Evolutionary conservation across 2,888 invertebrate species (phyloP), one percentile per base, ranked within the genome.

Genomic region (Cryptocephalus primarius): DNA sequence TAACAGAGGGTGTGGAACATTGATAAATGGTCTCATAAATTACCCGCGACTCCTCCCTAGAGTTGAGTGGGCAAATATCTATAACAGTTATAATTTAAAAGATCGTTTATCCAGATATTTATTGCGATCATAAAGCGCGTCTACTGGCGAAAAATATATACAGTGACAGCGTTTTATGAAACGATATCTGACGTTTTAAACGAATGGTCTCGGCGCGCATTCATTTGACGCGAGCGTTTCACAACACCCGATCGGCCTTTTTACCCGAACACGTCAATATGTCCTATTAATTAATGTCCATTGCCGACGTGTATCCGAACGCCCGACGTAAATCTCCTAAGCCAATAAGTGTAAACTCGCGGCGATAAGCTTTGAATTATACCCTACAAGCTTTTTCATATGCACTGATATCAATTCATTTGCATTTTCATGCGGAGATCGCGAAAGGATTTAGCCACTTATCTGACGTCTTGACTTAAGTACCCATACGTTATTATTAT

Each of bases 21-120:
- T 71, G 72, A 72, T 71, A 70, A 71, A 72, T 72, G 71, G 67
- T 59, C 59, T 61, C 64, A 69, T 71, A 71, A 71, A 71, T 71
- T 70, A 70, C 62, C 57, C 58, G 56, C 63, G 64, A 63, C 69
- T 68, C 69, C 68, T 68, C 69, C 68, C 66, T 63, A 65, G 65
- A 69, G 67, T 69, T 67, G 69, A 70, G 69, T 70, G 70, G 69
- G 69, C 69, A 70, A 69, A 70, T 70, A 70, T 70, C 69, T 69
- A 70, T 70, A 69, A 69, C 66, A 66, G 69, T 68, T 69, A 69
- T 70, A 70, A 70, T 69, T 70, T 70, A 69, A 69, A 69, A 70
- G 69, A 70, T 69, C 69, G 66, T 69, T 70, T 70, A 69, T 70
- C 69, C 62, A 67, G 68, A 69, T 69, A 70, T 70, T 69, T 70